Evolutionary conservation across 35 echinoderm and acorn worm genomes (phyloP), one percentile per base, ranked within the genome.

Genomic region (Eucidaris tribuloides): DNA sequence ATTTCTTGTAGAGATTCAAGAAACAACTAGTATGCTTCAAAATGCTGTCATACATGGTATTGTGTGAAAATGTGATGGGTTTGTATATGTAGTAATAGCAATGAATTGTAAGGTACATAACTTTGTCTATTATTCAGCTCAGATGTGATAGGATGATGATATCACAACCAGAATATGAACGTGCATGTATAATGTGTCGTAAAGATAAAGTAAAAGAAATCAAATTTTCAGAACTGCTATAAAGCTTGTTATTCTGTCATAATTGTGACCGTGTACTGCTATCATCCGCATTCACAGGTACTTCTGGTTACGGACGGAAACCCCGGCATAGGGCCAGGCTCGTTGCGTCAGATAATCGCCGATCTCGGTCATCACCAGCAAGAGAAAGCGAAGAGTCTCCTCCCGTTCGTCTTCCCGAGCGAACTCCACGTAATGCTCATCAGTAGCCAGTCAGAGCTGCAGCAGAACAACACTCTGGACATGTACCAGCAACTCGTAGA

Each of bases 261-360:
- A n/a, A n/a, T n/a, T n/a, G n/a, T n/a, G n/a, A n/a, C n/a, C n/a
- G n/a, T n/a, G n/a, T n/a, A n/a, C n/a, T n/a, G n/a, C n/a, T n/a
- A n/a, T n/a, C n/a, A n/a, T n/a, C n/a, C n/a, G n/a, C n/a, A n/a
- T n/a, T 31, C 42, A 20, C 87, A 98, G 95, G 81, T 98, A 1
- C 35, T 98, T 2, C 58, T 98, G 46, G 61, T 98, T 28, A 90
- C 95, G 19, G 95, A 98, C 84, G 95, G 95, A 3, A 98, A 79
- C 52, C 83, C 86, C 23, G 95, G 95, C 1, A 77, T 88, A 13
- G 90, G 95, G 27, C 76, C 86, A 81, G 95, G 95, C 3, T 98
- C 95, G 2, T 31, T 98, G 43, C 41, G 57, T 2, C 83, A 96
- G 39, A 74, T 46, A 27, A 72, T 89, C n/a, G 66, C 85, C 40